Evolutionary conservation across 2,113 vertebrate genomes (phyloP).

Genomic region (Eretmochelys imbricata): DNA sequence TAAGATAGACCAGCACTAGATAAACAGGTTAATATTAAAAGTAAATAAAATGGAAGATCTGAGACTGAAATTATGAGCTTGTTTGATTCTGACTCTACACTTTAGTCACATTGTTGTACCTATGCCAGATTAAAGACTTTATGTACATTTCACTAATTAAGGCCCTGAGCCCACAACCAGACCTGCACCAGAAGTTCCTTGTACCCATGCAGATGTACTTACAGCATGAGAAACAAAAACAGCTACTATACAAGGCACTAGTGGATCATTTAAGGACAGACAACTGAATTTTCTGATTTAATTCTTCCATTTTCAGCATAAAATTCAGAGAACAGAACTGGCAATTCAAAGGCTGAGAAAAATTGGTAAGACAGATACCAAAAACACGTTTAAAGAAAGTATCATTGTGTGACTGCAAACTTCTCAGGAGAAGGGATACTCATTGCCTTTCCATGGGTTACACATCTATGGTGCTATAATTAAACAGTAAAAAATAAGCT

Average conservation of each 20-base stretch:
- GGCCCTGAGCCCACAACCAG: not conserved
- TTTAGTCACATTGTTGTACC: not conserved
- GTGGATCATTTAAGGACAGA: not conserved
- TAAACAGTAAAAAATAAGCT: not conserved
- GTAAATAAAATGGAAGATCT: not conserved
- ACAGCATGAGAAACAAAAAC: not conserved
- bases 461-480: not conserved
- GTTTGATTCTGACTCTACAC: not conserved
- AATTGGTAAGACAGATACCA: not conserved
- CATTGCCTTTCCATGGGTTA: not conserved
- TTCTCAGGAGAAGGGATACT: not conserved
- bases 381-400: not conserved
- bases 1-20: not conserved
- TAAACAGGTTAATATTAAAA: not conserved
- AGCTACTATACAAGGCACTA: not conserved
- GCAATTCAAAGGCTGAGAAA: not conserved
- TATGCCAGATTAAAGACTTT: not conserved
- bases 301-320: rapidly evolving
- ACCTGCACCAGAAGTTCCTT: not conserved
- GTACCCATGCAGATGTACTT: not conserved
- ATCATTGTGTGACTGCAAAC: not conserved
- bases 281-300: not conserved
- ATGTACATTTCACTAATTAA: not conserved
- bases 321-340: not conserved
- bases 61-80: not conserved